Base-by-base conservation (phyloP, 2,113 vertebrate genomes). In the Anthoscopus minutus region DNA sequence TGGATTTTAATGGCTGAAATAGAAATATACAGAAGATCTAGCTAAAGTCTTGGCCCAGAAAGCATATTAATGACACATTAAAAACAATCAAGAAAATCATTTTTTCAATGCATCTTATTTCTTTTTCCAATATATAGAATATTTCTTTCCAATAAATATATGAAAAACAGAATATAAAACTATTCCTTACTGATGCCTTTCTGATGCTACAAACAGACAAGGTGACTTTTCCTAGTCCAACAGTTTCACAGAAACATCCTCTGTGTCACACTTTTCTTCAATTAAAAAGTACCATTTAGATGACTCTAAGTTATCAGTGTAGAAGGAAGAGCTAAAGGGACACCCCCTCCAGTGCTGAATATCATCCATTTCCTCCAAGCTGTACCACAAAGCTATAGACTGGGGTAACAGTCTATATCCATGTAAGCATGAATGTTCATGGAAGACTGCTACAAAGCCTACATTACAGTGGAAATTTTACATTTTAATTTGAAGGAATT, bases 191-290 rank as follows among this genome's bases (percentile, higher is more conserved):
- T 57, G 21, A n/a, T 53, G 11, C 35, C 71, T 82, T 35, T 44
- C 10, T 65, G 31, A 61, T 3, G 4, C 28, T 72, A 56, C 45
- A 60, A 67, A 66, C 6, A 54, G 17, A 51, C 0, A 0, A 77
- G 8, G 15, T 45, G 11, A 40, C 4, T 40, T 13, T 58, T 62
- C 27, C 20, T 48, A 56, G 15, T 24, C 33, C 45, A 81, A 33
- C 17, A 40, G 27, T 66, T 60, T 48, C 77, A 80, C 38, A 72
- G 28, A n/a, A 54, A 28, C 33, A 70, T 40, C 19, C 47, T 47
- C 56, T 37, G 9, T 18, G 21, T 58, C 65, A 44, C 16, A 78
- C 1, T 28, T 17, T 60, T 54, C 19, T 38, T 57, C 21, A 15
- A 3, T n/a, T 54, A 21, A 78, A 71, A 74, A 47, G 4, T 42